phyloP scores from a whole-genome alignment of 2,113 vertebrate species.

The Phyllostomus discolor region DNA sequence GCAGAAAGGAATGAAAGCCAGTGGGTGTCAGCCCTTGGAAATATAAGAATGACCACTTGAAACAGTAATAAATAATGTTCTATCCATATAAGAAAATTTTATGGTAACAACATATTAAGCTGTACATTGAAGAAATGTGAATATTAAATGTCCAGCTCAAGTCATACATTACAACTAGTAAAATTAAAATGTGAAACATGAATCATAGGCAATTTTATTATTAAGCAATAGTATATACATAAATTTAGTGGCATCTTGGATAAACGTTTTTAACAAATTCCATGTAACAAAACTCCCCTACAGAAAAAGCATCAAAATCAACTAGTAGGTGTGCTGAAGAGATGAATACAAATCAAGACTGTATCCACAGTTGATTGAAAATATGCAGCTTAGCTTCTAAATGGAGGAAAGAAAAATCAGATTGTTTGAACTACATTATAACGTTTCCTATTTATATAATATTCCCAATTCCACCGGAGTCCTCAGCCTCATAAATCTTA shows the following conservation, averaged over 20 bases:
- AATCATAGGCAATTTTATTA: background rate
- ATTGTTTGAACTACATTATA: background rate
- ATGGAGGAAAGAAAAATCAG: background rate
- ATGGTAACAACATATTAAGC: background rate
- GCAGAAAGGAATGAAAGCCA: background rate
- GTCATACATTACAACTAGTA: constrained; percentile 19
- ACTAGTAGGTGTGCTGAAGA: background rate
- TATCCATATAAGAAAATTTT: constrained; percentile 30
- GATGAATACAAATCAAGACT: background rate
- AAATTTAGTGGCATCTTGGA: background rate
- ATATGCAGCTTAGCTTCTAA: background rate
- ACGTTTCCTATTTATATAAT: background rate
- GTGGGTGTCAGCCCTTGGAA: background rate
- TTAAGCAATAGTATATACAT: background rate
- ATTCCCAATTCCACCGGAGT: background rate
- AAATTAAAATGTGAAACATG: constrained; percentile 34
- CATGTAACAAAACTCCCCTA: background rate
- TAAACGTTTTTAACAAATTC: background rate
- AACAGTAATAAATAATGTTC: constrained; percentile 32
- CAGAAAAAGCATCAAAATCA: background rate
- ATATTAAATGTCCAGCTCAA: constrained; percentile 33
- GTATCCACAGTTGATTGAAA: background rate
- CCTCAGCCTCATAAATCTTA: background rate
- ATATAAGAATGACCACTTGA: constrained; percentile 6
- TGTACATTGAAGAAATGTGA: background rate